Conservation (phyloP, 2,113 vertebrate species). For the Helogale parvula region DNA sequence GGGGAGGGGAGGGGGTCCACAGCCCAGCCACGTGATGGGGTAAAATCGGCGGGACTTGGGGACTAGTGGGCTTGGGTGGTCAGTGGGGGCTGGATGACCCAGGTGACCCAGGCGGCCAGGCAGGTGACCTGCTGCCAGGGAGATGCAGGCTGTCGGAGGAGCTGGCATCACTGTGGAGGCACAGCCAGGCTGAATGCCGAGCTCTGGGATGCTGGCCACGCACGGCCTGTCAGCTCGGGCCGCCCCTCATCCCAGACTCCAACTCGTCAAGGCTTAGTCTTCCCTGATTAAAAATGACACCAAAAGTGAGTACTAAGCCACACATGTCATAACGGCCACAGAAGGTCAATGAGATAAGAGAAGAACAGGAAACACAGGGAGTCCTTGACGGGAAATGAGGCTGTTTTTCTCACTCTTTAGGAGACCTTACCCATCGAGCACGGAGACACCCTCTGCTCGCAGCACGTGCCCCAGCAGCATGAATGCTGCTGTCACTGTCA, state of each 20-base stretch:
- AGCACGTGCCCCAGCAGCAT: fast-evolving
- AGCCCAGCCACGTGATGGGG: no score
- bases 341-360: neutral
- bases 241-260: fast-evolving
- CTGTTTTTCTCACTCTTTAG: neutral
- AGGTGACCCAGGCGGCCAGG: neutral
- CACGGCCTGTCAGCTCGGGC: fast-evolving
- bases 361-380: neutral
- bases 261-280: neutral
- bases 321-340: neutral
- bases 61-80: neutral
- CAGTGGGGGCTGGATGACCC: neutral
- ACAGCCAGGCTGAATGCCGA: fast-evolving
- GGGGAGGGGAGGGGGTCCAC: fast-evolving
- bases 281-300: neutral
- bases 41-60: neutral
- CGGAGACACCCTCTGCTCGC: fast-evolving
- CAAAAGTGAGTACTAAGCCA: neutral
- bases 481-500: fast-evolving
- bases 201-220: neutral
- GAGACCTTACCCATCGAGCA: neutral
- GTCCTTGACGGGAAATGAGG: neutral
- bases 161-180: neutral
- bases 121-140: neutral
- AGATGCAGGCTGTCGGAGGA: neutral